phyloP scores from a whole-genome alignment of 2,797 vertebrate genomes.

The Pangasius larnaudii region DNA sequence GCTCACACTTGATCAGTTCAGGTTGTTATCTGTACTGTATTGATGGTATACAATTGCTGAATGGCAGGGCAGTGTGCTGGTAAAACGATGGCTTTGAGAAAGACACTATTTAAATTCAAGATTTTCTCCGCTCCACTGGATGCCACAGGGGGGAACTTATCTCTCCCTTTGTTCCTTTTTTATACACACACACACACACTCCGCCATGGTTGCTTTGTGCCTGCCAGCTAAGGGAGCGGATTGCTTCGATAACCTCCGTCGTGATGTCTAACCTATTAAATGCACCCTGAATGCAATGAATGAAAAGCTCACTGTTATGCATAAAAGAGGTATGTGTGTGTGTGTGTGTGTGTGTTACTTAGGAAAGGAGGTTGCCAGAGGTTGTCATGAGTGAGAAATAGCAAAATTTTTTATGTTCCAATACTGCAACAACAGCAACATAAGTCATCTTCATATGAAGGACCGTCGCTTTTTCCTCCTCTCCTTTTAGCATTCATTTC shows the following conservation, averaged over 20 bases:
- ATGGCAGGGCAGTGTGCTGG: slow-evolving; percentile 26
- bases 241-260: slow-evolving; percentile 61
- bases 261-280: slow-evolving; percentile 61
- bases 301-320: slow-evolving; percentile 49
- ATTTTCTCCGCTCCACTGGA: slow-evolving; percentile 38
- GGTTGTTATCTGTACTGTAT: slow-evolving; percentile 12
- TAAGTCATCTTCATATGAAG: slow-evolving; percentile 46
- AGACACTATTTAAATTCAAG: slow-evolving; percentile 44
- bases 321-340: slow-evolving; percentile 39
- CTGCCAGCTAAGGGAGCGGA: slow-evolving; percentile 49
- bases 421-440: slow-evolving; percentile 33
- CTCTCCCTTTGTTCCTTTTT: slow-evolving; percentile 54
- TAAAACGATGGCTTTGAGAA: slow-evolving; percentile 39
- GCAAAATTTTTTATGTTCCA: slow-evolving; percentile 14
- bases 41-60: slow-evolving; percentile 23
- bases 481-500: slow-evolving; percentile 39
- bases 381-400: slow-evolving; percentile 37
- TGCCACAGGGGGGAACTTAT: slow-evolving; percentile 49
- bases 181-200: slow-evolving; percentile 29
- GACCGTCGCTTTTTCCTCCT: neutral
- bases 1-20: neutral
- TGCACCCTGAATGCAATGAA: slow-evolving; percentile 51
- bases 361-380: slow-evolving; percentile 40
- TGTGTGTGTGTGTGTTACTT: slow-evolving; percentile 33
- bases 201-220: slow-evolving; percentile 51